Base-by-base conservation (phyloP, 2,888 invertebrate genomes). In the Catocala fraxini region DNA sequence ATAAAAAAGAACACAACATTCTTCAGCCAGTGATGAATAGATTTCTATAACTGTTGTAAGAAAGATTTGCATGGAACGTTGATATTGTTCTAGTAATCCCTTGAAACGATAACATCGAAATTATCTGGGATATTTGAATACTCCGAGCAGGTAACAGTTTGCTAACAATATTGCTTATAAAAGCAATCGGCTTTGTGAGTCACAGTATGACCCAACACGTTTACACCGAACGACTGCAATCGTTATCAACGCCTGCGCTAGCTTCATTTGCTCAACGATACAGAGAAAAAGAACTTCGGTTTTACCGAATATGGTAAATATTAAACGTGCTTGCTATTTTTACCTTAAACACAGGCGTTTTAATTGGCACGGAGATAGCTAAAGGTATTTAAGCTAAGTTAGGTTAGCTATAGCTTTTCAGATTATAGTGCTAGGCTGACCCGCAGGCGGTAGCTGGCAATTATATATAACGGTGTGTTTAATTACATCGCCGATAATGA, bases 221-320 rank as follows among this genome's bases (percentile, higher is more conserved):
- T 34, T 55, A 51, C 42, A 52, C 43, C 35, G 55, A 34, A 52
- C 54, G 42, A 57, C 51, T 59, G 52, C 51, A 56, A 48, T 56
- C 65, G 62, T 68, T 62, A 65, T 61, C 63, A 63, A 53, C 41
- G 12, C 43, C 46, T 48, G 51, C 51, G 7, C 43, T 55, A 41
- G 53, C 51, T 15, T 10, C 12, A 34, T 15, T 39, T 53, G 42
- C 34, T 15, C 34, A 47, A 51, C 41, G 43, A 33, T 13, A n/a
- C 51, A 10, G 34, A 57, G 35, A 51, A 35, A 43, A 51, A 46
- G 5, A 55, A 39, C 15, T 15, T 45, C 35, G 6, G 9, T 1
- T 7, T 7, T 7, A 39, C 9, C 9, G 35, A 39, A 41, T 35
- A 6, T 4, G 13, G 35, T 35, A 9, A 12, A 12, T 9, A n/a